Conservation (phyloP, 2,797 vertebrate species). For the Glyptemys insculpta region DNA sequence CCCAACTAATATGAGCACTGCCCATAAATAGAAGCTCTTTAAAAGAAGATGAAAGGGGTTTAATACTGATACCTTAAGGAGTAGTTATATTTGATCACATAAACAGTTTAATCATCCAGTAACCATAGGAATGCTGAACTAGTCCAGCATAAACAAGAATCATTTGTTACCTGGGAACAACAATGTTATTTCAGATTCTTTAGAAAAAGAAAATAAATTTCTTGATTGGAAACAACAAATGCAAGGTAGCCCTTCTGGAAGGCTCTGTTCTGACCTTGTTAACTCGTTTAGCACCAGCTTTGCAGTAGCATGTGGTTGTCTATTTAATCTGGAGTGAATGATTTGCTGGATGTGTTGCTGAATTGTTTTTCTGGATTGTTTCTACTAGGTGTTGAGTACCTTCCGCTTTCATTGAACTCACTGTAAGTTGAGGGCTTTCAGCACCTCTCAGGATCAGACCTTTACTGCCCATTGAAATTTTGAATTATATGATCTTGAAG, state of each 20-base stretch:
- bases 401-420: neutral
- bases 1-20: neutral
- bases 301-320: neutral
- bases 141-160: constrained; percentile 23
- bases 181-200: constrained; percentile 23
- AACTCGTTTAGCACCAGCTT: neutral
- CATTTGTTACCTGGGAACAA: constrained; percentile 3
- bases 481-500: neutral
- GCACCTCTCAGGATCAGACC: neutral
- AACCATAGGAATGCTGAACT: neutral
- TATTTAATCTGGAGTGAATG: neutral
- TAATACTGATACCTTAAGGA: constrained; percentile 35
- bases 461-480: neutral
- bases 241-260: neutral
- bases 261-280: neutral
- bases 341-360: neutral
- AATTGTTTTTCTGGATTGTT: neutral
- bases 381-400: neutral
- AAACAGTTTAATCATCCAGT: constrained; percentile 16
- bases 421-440: neutral
- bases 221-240: neutral
- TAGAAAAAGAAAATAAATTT: neutral
- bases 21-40: constrained; percentile 42
- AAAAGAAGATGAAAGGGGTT: constrained; percentile 28
- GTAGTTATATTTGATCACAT: constrained; percentile 49